Evolutionary conservation across 2,113 vertebrate species (phyloP), one percentile per base, ranked within the genome.

Genomic region (Rhea americana): DNA sequence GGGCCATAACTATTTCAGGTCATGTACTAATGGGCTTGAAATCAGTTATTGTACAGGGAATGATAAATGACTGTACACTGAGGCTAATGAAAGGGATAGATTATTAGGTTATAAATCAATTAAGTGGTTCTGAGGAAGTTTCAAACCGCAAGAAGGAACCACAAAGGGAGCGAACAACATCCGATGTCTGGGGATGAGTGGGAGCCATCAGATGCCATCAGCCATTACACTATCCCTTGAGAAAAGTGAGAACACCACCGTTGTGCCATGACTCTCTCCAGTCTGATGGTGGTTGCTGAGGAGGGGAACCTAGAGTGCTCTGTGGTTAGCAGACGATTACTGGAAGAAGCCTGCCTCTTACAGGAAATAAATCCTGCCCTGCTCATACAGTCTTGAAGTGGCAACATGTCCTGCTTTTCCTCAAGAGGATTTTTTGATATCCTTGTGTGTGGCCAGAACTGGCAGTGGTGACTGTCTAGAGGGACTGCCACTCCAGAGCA

Each of bases 71-170:
- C 87, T 41, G 9, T 41, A 74, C 24, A 7, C 85, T 65, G 73
- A 0, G 0, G 70, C 85, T 93, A 93, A 94, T 9, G 68, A 95
- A 88, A 91, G 90, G 92, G 3, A 35, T 86, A 79, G 59, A 95
- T 94, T 91, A 91, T 85, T 75, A 72, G 93, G 93, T 87, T 90
- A 95, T 94, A 95, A 93, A 95, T 96, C 94, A 95, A 89, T 93
- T 91, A 94, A 90, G 58, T 68, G 80, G 41, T 78, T 85, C 82
- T 75, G 91, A 94, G 92, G 85, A 93, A 94, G 94, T 13, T 66
- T 65, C 83, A 93, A 79, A 61, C 76, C n/a, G 1, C 87, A 82
- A 71, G 87, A 82, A 90, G 68, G 59, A 91, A 55, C 58, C 79
- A 61, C 6, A 43, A 77, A 82, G 48, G 65, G 37, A 87, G 65